phyloP scores from a whole-genome alignment of 2,888 invertebrate species.

The Leptinotarsa haldemani region DNA sequence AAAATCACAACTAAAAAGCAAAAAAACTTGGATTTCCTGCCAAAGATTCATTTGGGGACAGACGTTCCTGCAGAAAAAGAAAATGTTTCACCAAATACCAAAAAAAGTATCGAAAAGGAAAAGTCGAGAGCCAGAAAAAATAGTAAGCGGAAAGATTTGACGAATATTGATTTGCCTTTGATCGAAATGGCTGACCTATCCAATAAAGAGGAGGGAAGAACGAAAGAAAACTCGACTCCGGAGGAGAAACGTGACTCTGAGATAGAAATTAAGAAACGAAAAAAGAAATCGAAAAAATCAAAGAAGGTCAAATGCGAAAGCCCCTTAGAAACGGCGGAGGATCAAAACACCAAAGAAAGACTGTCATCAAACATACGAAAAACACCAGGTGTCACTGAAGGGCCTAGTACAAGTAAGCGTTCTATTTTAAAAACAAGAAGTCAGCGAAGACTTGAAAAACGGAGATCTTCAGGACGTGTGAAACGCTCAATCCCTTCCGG shows the following conservation, averaged over 20 bases:
- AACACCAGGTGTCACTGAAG: neutral
- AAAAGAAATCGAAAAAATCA: constrained; percentile 9
- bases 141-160: neutral
- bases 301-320: neutral
- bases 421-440: constrained; percentile 13
- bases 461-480: neutral
- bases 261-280: constrained; percentile 14
- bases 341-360: neutral
- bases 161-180: neutral
- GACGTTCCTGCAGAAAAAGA: constrained; percentile 7
- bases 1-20: constrained; percentile 16
- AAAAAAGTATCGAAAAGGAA: neutral
- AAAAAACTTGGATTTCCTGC: constrained; percentile 5
- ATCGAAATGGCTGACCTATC: neutral
- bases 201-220: neutral
- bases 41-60: neutral
- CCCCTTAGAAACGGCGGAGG: no score
- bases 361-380: neutral
- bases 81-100: neutral
- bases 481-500: constrained; percentile 13
- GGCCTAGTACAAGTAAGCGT: neutral
- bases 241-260: constrained; percentile 13
- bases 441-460: neutral
- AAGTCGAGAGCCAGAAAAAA: neutral
- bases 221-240: neutral